Percentiles rank a stretch among this genome's conserved stretches.
Evolutionary conservation across 2,113 vertebrate genomes (phyloP).

Genomic region (Pteronura brasiliensis): DNA sequence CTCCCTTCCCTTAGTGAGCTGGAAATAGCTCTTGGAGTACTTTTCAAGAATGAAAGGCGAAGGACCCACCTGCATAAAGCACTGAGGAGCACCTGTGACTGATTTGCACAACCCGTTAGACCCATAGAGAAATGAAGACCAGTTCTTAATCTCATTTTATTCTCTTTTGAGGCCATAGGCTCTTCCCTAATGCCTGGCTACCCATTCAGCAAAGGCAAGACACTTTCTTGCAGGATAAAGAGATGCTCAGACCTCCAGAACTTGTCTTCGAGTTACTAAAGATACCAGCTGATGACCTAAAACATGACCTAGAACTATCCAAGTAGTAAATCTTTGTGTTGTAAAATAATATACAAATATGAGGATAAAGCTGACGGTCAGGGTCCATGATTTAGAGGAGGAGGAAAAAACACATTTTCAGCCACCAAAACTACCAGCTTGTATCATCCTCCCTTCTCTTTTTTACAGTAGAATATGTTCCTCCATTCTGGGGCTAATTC

Average conservation of each 20-base stretch:
- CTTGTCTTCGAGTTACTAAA: neutral
- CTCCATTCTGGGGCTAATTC: neutral
- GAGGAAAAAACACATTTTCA: neutral
- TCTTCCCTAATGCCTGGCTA: neutral
- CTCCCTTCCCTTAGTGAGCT: conserved; percentile 4
- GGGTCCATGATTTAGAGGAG: neutral
- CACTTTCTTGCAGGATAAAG: neutral
- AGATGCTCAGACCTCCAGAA: neutral
- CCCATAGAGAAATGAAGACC: neutral
- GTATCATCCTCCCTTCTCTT: neutral
- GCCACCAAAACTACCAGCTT: neutral
- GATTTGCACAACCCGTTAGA: neutral
- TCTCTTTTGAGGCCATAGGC: neutral
- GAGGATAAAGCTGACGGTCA: neutral
- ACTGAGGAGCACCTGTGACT: neutral
- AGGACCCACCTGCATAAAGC: neutral
- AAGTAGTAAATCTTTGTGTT: neutral
- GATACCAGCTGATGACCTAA: neutral
- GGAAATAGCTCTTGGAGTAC: neutral
- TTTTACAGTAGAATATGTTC: neutral
- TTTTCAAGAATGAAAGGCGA: conserved; percentile 22
- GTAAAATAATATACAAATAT: neutral
- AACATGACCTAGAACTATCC: neutral
- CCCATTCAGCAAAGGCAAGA: neutral
- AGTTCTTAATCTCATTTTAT: neutral